Percentiles rank a stretch among this genome's conserved stretches.
phyloP scores from a whole-genome alignment of 2,797 vertebrate species.

The Podarcis lilfordi region DNA sequence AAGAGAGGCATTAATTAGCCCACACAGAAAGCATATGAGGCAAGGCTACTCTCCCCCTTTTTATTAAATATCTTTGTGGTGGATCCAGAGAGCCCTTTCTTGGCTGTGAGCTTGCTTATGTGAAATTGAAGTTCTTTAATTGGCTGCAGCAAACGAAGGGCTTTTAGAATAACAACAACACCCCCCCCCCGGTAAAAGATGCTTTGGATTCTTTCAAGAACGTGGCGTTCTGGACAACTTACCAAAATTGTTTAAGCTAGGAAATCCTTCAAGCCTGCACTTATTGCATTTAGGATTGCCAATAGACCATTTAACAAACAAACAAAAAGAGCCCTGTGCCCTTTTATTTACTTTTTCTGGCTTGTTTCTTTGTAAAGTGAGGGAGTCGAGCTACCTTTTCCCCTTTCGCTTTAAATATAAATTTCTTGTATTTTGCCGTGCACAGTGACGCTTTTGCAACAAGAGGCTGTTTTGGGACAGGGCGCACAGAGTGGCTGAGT shows the following conservation, averaged over 20 bases:
- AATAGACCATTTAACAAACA: slow-evolving; percentile 6
- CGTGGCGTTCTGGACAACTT: not conserved
- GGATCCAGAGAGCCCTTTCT: not conserved
- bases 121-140: slow-evolving; percentile 32
- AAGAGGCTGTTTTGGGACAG: not conserved
- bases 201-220: slow-evolving; percentile 23
- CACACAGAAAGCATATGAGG: not conserved
- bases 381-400: not conserved
- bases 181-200: not conserved
- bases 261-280: slow-evolving; percentile 41
- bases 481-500: not conserved
- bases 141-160: not conserved
- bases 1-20: not conserved
- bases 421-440: not conserved
- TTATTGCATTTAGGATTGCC: not conserved
- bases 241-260: slow-evolving; percentile 53
- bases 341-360: not conserved
- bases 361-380: not conserved
- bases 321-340: not conserved
- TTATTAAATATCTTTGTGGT: slow-evolving; percentile 18
- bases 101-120: not conserved
- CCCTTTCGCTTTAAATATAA: not conserved
- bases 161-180: not conserved
- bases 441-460: not conserved
- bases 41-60: rapidly evolving